phyloP scores from a whole-genome alignment of 2,797 vertebrate species.

The Hafferia zeledoni region DNA sequence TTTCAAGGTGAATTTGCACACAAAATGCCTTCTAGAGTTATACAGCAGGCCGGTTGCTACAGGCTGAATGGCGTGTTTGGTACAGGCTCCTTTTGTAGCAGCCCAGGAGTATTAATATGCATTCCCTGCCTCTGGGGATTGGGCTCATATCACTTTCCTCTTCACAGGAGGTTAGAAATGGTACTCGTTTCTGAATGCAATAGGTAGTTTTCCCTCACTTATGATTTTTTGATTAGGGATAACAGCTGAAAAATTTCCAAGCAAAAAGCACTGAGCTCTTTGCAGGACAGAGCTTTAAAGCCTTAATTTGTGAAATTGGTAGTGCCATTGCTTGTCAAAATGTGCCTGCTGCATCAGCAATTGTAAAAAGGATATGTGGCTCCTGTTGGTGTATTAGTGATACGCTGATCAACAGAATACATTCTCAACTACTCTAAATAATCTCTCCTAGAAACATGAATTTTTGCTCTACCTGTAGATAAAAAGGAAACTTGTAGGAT shows the following conservation, averaged over 20 bases:
- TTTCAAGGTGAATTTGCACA: not conserved
- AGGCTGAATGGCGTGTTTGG: not conserved
- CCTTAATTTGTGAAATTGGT: not conserved
- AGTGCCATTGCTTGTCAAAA: not conserved
- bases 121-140: not conserved
- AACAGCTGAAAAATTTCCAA: slow-evolving; percentile 22
- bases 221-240: not conserved
- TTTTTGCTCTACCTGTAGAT: not conserved
- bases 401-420: not conserved
- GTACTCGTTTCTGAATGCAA: not conserved
- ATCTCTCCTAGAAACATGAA: not conserved
- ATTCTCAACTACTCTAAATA: not conserved
- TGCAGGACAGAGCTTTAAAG: not conserved
- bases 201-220: not conserved
- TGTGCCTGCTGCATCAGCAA: not conserved
- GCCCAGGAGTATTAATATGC: not conserved
- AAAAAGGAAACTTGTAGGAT: not conserved
- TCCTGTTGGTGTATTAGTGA: not conserved
- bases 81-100: not conserved
- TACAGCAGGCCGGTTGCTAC: not conserved
- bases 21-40: not conserved
- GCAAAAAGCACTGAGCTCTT: not conserved
- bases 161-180: not conserved
- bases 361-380: not conserved
- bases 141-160: not conserved